Evolutionary conservation across 2,113 vertebrate genomes (phyloP).

Genomic region (cattle (Bos taurus)): ARS-UCD2.0 NC_037346.1:20677001-20677500

Average conservation of each 20-base stretch:
- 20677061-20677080: background rate
- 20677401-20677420: background rate
- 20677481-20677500: background rate
- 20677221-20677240: background rate
- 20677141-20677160: background rate
- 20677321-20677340: background rate
- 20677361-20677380: background rate
- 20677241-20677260: background rate
- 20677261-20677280: background rate
- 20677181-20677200: background rate
- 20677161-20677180: background rate
- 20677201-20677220: background rate
- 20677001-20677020: background rate
- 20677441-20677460: background rate
- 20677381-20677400: background rate
- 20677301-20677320: background rate
- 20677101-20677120: background rate
- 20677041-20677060: background rate
- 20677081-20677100: background rate
- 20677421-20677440: background rate
- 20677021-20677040: background rate
- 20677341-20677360: background rate
- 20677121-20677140: background rate
- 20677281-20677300: background rate
- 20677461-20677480: conserved; percentile 13